Base-by-base conservation (phyloP, 1,140 invertebrate genomes). In the Chionoecetes opilio region DNA sequence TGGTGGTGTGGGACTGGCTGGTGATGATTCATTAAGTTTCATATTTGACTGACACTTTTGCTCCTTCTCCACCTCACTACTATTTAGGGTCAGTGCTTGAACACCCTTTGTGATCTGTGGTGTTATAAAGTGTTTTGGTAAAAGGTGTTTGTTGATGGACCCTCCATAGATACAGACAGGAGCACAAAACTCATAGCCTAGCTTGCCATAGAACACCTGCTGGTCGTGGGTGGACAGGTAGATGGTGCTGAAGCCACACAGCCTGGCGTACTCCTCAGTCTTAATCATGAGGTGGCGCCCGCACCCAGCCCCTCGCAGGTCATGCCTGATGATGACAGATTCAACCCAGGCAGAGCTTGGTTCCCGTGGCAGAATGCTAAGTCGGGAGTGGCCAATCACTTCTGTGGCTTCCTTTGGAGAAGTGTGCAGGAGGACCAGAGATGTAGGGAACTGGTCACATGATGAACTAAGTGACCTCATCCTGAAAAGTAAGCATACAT, bases 171-270 rank as follows among this genome's bases (percentile, higher is more conserved):
- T 95, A 93, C 93, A 95, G 32, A 96, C 95, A 37, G 95, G 95
- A 46, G 96, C 86, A 91, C 96, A 96, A 87, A 96, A 96, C 17
- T 95, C 95, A 93, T 96, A 96, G 0, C 96, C 96, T 29, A 96
- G 91, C 89, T 93, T 95, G 9, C 91, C 93, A 94, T 96, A 96
- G 87, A 96, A 96, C 9, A 88, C 86, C 87, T 96, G 96, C 82
- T 96, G 96, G 84, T 96, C 96, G 63, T 96, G 95, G 17, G 96
- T 96, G 41, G 96, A 95, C 5, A 96, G 88, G 87, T 96, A 96
- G 6, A 92, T 90, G 0, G 92, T 93, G 34, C 41, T 90, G 84
- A 96, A 96, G 32, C 95, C 96, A 89, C 95, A 95, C 21, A 82
- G 53, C 53, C 46, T 85, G 38, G 93, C 95, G 94, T 95, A 96